Conservation (phyloP, 2,888 invertebrate species). For the Pseudolycoriella hygida region DNA sequence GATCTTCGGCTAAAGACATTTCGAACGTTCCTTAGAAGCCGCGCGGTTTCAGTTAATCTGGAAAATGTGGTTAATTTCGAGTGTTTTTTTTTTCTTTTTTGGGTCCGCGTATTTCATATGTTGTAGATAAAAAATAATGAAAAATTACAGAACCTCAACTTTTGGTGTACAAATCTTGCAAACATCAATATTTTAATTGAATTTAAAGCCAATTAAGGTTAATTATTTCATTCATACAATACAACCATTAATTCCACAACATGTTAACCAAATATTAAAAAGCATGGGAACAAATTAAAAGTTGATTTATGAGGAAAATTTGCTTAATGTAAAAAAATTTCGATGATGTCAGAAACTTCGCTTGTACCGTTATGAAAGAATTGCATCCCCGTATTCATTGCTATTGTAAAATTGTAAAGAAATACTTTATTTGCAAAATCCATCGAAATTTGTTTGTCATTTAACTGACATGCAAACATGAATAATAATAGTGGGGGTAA, state of each 20-base stretch:
- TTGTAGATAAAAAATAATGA: background rate
- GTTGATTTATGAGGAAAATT: background rate
- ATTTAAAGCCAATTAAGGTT: constrained; percentile 4
- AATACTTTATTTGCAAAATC: too few species aligned
- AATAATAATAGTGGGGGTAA: too few species aligned
- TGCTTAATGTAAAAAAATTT: background rate
- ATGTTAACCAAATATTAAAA: too few species aligned
- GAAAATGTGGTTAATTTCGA: constrained; percentile 19
- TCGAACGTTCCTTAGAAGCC: constrained; percentile 85
- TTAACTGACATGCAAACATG: too few species aligned
- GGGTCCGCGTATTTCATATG: background rate
- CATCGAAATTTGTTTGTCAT: too few species aligned
- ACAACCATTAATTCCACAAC: too few species aligned
- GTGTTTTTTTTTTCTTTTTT: constrained; percentile 7
- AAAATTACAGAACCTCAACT: constrained; percentile 4
- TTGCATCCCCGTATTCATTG: too few species aligned
- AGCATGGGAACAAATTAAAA: too few species aligned
- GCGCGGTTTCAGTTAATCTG: constrained; percentile 95
- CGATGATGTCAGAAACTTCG: too few species aligned
- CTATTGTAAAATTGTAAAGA: too few species aligned
- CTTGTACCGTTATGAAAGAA: too few species aligned
- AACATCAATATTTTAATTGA: constrained; percentile 7
- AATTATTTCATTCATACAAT: constrained; percentile 3
- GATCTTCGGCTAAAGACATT: constrained; percentile 74
- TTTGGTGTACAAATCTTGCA: too few species aligned